Evolutionary conservation across 1,140 invertebrate species (phyloP).

Genomic region (Drosophila guanche): DNA sequence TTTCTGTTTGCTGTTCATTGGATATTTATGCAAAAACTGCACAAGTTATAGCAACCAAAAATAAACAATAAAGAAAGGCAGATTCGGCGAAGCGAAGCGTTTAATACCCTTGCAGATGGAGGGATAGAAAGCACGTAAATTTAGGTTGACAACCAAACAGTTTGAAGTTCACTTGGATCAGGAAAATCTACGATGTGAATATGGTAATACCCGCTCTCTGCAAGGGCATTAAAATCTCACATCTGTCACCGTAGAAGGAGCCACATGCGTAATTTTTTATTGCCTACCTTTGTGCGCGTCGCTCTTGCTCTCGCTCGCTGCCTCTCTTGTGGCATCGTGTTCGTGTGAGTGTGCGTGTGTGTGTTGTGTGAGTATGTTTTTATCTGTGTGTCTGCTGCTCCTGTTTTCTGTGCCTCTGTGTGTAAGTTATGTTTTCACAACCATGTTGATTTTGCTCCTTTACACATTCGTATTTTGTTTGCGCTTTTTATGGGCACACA

Average conservation of each 20-base stretch:
- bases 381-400: slow-evolving; percentile 24
- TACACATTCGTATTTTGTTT: slow-evolving; percentile 42
- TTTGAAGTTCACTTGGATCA: no score
- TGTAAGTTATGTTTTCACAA: slow-evolving; percentile 67
- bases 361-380: slow-evolving; percentile 4
- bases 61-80: no score
- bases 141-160: no score
- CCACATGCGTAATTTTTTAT: slow-evolving; percentile 56
- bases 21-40: slow-evolving; percentile 64
- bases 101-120: slow-evolving; percentile 9
- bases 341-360: slow-evolving; percentile 6
- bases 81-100: not conserved
- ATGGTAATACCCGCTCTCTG: slow-evolving; percentile 8
- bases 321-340: not conserved
- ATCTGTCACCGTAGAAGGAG: slow-evolving; percentile 42
- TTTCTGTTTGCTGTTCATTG: slow-evolving; percentile 39
- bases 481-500: slow-evolving; percentile 37
- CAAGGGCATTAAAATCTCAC: slow-evolving; percentile 34
- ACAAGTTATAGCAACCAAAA: slow-evolving; percentile 45
- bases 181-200: no score
- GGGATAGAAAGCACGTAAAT: not conserved
- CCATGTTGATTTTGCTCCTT: slow-evolving; percentile 69
- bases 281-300: slow-evolving; percentile 58
- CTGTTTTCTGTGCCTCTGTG: slow-evolving; percentile 13
- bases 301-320: not conserved